Conservation (phyloP, 2,113 vertebrate species). For the Myiozetetes cayanensis region DNA sequence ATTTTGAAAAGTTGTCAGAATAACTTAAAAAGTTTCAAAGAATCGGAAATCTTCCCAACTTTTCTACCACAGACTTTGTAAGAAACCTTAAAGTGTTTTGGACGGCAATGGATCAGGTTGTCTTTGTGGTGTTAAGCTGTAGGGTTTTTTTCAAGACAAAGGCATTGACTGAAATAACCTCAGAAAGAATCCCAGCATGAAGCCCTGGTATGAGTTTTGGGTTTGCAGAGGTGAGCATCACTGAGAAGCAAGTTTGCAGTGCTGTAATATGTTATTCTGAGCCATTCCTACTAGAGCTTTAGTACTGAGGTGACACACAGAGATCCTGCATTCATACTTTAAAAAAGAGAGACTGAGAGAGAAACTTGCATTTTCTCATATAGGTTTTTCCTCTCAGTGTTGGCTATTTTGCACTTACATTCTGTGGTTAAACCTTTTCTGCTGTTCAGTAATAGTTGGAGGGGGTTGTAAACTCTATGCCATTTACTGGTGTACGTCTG, state of each 20-base stretch:
- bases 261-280: neutral
- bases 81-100: neutral
- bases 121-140: neutral
- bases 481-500: too few species aligned
- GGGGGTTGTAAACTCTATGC: too few species aligned
- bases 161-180: slow-evolving; percentile 7
- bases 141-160: slow-evolving; percentile 14
- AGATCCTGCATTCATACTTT: neutral
- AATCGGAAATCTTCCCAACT: neutral
- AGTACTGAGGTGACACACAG: neutral
- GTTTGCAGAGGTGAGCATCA: neutral
- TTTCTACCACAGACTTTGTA: neutral
- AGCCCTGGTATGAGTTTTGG: neutral
- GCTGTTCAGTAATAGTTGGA: neutral
- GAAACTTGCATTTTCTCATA: neutral
- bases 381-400: neutral
- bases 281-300: neutral
- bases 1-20: neutral
- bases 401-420: neutral
- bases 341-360: neutral
- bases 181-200: neutral
- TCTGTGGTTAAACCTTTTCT: neutral
- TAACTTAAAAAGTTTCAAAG: neutral
- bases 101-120: neutral
- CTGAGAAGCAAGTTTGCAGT: neutral